A percentile compares a stretch with the other conserved stretches of the same genome.
phyloP scores from a whole-genome alignment of 1,140 invertebrate genomes.

The Cephus cinctus region DNA sequence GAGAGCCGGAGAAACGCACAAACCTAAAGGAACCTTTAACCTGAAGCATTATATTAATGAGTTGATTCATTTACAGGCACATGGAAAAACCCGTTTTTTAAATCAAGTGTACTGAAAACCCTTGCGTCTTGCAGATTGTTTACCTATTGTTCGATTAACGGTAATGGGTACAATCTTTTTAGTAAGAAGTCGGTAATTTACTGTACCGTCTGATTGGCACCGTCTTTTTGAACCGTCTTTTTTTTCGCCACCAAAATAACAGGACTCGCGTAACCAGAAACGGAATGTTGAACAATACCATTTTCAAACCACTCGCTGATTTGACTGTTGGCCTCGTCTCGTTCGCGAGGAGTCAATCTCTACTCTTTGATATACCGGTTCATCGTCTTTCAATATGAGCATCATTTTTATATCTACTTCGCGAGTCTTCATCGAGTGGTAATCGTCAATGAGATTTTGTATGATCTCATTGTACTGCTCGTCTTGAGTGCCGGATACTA shows the following conservation, averaged over 20 bases:
- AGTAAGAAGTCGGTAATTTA: slow-evolving; percentile 40
- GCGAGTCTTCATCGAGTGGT: not conserved
- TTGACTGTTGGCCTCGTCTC: slow-evolving; percentile 19
- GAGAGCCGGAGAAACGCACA: slow-evolving; percentile 31
- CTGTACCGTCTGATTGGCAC: no score
- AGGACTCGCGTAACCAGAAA: slow-evolving; percentile 50
- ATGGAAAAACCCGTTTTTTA: slow-evolving; percentile 32
- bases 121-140: slow-evolving; percentile 35
- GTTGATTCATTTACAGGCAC: slow-evolving; percentile 14
- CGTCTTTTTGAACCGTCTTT: slow-evolving; percentile 48
- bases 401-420: slow-evolving; percentile 15
- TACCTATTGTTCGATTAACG: slow-evolving; percentile 53
- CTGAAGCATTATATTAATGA: slow-evolving; percentile 40
- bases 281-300: slow-evolving; percentile 29
- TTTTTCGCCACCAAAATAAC: slow-evolving; percentile 52
- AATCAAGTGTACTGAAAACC: slow-evolving; percentile 52
- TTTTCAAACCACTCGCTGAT: slow-evolving; percentile 19
- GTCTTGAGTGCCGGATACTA: slow-evolving; percentile 1
- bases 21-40: slow-evolving; percentile 42
- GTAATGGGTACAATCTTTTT: slow-evolving; percentile 51
- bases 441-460: not conserved
- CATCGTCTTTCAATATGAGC: slow-evolving; percentile 14
- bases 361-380: slow-evolving; percentile 9
- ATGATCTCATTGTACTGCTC: not conserved
- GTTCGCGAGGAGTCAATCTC: slow-evolving; percentile 16